Conservation (phyloP, 2,888 invertebrate species). For the Sphaerophoria rueppellii region DNA sequence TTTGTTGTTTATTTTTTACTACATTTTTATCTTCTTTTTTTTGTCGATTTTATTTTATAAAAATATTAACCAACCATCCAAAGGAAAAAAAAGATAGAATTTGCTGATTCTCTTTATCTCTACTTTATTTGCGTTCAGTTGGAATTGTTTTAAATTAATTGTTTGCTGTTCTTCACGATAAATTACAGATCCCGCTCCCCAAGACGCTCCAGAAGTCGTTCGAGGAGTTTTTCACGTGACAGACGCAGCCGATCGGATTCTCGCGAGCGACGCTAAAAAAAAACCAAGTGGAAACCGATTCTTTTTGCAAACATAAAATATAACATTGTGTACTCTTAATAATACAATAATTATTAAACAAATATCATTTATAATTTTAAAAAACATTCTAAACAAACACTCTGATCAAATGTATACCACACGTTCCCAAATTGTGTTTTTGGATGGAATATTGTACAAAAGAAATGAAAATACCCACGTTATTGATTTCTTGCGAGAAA, state of each 20-base stretch:
- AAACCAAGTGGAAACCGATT: neutral
- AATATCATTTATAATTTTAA: neutral
- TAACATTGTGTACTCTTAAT: conserved; percentile 34
- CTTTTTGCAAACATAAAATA: neutral
- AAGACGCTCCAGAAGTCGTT: conserved; percentile 82
- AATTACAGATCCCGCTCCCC: conserved; percentile 82
- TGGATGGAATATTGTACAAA: conserved; percentile 58
- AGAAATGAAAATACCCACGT: conserved; percentile 25
- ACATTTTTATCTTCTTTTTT: conserved; percentile 64
- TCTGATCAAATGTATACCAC: neutral
- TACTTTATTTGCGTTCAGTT: conserved; percentile 18
- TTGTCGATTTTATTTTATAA: conserved; percentile 19
- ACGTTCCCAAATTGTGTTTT: conserved; percentile 55
- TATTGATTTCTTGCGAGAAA: conserved; percentile 27
- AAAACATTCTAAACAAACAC: neutral
- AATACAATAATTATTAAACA: conserved; percentile 28
- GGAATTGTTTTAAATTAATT: conserved; percentile 28
- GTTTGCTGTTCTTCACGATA: conserved; percentile 39
- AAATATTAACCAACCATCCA: neutral
- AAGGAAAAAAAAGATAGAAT: conserved; percentile 42
- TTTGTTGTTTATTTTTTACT: conserved; percentile 73
- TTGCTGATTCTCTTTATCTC: conserved; percentile 65
- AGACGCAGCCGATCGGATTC: conserved; percentile 85
- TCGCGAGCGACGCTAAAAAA: conserved; percentile 83
- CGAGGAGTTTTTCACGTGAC: conserved; percentile 84